A percentile compares a stretch with the other conserved stretches of the same genome.
Evolutionary conservation across 2,888 invertebrate species (phyloP).

Genomic region (Girardia tigrina): DNA sequence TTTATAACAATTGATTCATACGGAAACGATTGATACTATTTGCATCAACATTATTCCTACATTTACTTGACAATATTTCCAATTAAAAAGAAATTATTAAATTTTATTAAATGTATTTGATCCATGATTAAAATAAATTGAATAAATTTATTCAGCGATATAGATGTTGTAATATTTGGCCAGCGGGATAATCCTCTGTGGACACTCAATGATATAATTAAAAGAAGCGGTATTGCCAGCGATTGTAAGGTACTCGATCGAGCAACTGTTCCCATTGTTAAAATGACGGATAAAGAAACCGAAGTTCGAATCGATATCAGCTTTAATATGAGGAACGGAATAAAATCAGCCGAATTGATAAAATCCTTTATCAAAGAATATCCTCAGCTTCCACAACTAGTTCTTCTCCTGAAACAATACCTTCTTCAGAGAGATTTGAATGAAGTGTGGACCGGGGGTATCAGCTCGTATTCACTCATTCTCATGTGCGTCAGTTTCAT

Average conservation of each 20-base stretch:
- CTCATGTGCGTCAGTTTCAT: conserved; percentile 95
- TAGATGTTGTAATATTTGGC: conserved; percentile 37
- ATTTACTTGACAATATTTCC: no score
- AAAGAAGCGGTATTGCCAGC: conserved; percentile 26
- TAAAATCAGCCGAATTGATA: conserved; percentile 85
- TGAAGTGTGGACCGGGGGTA: conserved; percentile 97
- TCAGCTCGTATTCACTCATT: conserved; percentile 93
- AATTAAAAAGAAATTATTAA: no score
- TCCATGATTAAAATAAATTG: not conserved
- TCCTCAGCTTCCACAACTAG: conserved; percentile 78
- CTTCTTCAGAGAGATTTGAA: conserved; percentile 89
- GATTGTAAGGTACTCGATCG: conserved; percentile 83
- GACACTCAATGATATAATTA: conserved; percentile 20
- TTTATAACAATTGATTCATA: no score
- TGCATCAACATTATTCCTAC: no score
- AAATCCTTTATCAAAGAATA: conserved; percentile 73
- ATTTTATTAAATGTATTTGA: no score
- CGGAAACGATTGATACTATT: no score
- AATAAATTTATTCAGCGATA: conserved; percentile 32
- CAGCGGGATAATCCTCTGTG: conserved; percentile 33
- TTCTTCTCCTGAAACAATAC: conserved; percentile 94
- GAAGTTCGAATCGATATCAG: conserved; percentile 90
- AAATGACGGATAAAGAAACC: conserved; percentile 72
- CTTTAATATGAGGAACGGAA: conserved; percentile 95
- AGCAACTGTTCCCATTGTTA: conserved; percentile 94